Conservation (phyloP, 2,888 invertebrate species). For the Stegophylla sp. region DNA sequence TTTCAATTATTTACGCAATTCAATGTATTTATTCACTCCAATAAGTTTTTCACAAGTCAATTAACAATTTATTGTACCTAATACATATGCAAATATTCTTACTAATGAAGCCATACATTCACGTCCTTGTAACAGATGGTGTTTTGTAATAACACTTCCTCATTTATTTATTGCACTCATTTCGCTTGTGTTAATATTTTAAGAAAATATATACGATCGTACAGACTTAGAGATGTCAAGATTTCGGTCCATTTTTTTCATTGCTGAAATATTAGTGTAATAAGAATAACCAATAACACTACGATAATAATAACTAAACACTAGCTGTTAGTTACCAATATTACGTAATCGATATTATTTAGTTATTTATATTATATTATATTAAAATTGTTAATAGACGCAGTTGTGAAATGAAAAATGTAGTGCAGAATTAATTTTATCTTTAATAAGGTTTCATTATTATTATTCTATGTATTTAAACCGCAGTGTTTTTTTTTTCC, state of each 20-base stretch:
- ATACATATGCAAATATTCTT: no score
- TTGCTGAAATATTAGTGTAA: no score
- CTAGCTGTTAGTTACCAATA: background rate
- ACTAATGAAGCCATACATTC: background rate
- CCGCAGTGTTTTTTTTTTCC: no score
- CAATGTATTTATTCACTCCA: no score
- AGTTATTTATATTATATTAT: background rate
- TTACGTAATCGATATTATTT: background rate
- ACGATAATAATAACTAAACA: background rate
- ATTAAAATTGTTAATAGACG: background rate
- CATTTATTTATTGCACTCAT: constrained; percentile 37
- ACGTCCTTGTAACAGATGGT: constrained; percentile 29
- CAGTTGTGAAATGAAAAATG: no score
- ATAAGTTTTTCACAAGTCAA: no score
- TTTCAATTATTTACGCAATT: no score
- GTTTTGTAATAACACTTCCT: constrained; percentile 21
- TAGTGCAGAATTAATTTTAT: background rate
- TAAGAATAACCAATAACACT: background rate
- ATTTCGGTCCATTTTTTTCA: no score
- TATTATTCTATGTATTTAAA: background rate
- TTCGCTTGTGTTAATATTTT: constrained; percentile 2
- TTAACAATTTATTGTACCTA: no score
- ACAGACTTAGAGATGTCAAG: no score
- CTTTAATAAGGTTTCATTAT: background rate
- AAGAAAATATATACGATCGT: no score